phyloP scores from a whole-genome alignment of 2,797 vertebrate species.

The Coilia nasus region DNA sequence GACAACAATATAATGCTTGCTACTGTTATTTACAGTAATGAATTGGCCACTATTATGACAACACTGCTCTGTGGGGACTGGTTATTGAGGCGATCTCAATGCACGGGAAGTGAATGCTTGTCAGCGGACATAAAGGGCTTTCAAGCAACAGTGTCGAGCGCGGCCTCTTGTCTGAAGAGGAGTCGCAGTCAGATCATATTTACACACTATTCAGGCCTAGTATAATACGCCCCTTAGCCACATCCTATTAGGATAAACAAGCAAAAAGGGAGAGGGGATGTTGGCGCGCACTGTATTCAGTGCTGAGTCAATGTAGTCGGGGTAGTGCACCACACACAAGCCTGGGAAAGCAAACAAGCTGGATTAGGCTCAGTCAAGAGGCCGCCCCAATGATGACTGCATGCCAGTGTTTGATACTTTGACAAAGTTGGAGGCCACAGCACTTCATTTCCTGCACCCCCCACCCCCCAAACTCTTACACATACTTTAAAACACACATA shows the following conservation, averaged over 20 bases:
- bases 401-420: constrained; percentile 67
- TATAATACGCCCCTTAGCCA: constrained; percentile 73
- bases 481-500: too few species aligned
- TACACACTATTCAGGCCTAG: constrained; percentile 73
- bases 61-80: constrained; percentile 63
- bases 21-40: constrained; percentile 75
- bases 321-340: constrained; percentile 69
- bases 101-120: constrained; percentile 71
- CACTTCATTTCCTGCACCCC: background rate
- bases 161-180: constrained; percentile 69
- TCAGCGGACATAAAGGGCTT: constrained; percentile 71
- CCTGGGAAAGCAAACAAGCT: constrained; percentile 81
- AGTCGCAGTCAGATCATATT: constrained; percentile 75
- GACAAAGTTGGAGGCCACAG: constrained; percentile 65
- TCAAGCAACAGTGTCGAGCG: constrained; percentile 71
- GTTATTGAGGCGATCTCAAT: constrained; percentile 69
- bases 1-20: constrained; percentile 68
- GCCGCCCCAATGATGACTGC: constrained; percentile 59
- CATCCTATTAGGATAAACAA: constrained; percentile 77
- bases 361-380: constrained; percentile 78
- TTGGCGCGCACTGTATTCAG: constrained; percentile 69
- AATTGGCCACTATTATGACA: constrained; percentile 66
- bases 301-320: constrained; percentile 69
- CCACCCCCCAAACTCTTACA: constrained; percentile 43
- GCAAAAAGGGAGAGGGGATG: constrained; percentile 52